Evolutionary conservation across 2,113 vertebrate species (phyloP), one percentile per base, ranked within the genome.

Genomic region (Otocyon megalotis): DNA sequence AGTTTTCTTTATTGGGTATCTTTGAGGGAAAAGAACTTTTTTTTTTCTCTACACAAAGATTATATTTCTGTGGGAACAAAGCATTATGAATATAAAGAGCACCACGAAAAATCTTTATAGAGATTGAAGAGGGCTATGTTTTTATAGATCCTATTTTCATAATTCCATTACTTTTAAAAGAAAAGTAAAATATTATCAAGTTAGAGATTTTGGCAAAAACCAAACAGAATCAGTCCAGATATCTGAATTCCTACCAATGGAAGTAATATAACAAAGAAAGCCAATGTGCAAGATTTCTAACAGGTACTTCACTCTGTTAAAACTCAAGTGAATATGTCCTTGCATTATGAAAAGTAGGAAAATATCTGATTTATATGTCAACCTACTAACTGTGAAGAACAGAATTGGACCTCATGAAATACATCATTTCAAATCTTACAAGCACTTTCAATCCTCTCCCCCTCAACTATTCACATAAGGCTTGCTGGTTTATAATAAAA

Each of bases 161-260:
- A 90, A 85, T 35, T 83, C 14, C 24, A 95, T 0, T 86, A 16
- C 17, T 85, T 92, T 95, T 58, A 77, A 10, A 90, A 91, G 60
- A 87, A 93, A 88, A 76, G 12, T 92, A 93, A 94, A 94, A n/a
- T 76, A 88, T 65, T 79, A 77, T 24, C 74, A 89, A 85, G 67
- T 58, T 81, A 93, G 62, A 72, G 48, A 94, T 50, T 62, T 93
- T 80, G 91, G 37, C 69, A 96, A 93, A 88, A 93, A 63, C 0
- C 65, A 93, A 94, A 58, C 67, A 94, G 62, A 94, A 88, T 2
- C 28, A 3, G 60, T 54, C 10, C 82, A 89, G 20, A 19, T 63
- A 90, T 60, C 8, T 79, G 54, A 82, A 96, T 72, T 94, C 4
- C 26, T 43, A 88, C 37, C 63, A 81, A 72, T 28, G 56, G 3